Evolutionary conservation across 1,140 invertebrate genomes (phyloP), one percentile per base, ranked within the genome.

Genomic region (Hycleus phaleratus): DNA sequence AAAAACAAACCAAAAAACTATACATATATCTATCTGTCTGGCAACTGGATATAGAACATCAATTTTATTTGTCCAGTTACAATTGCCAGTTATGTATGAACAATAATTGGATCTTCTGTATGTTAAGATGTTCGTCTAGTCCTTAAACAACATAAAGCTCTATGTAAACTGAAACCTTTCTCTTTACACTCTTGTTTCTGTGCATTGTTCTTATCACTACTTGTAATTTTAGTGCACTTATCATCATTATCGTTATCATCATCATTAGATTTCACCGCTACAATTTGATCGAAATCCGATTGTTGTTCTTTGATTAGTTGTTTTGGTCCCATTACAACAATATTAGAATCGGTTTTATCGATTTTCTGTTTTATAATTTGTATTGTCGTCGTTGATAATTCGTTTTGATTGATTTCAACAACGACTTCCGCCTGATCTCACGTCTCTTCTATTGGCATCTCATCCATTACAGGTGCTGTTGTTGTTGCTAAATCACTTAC

Each of bases 81-180:
- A 18, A 18, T 18, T 18, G 18, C 18, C 18, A 18, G 18, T 18
- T 18, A 18, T 18, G 18, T 18, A 18, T 18, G 18, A 18, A 18
- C 18, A 18, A 18, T 18, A 18, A 18, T 18, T 18, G 18, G 32
- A 32, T 32, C 7, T 32, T 32, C 7, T 7, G 32, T 18, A 18
- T 32, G 40, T 71, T 71, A 72, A 57, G 71, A 78, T 67, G 77
- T 77, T 52, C 77, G 73, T 26, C 76, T 71, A 54, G 73, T 71
- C 51, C 71, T 71, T 51, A 79, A 73, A 52, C 78, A 79, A 63
- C 77, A 79, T 73, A 75, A 79, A 24, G 74, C 77, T 40, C 76
- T 70, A 26, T 74, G 74, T 60, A 79, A 75, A 60, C 69, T 73
- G 54, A 78, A 75, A 46, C 74, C 69, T 26, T 71, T 60, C 66